A percentile compares a stretch with the other conserved stretches of the same genome.
phyloP scores from a whole-genome alignment of 2,888 invertebrate genomes.

The Lepidonotus clava region DNA sequence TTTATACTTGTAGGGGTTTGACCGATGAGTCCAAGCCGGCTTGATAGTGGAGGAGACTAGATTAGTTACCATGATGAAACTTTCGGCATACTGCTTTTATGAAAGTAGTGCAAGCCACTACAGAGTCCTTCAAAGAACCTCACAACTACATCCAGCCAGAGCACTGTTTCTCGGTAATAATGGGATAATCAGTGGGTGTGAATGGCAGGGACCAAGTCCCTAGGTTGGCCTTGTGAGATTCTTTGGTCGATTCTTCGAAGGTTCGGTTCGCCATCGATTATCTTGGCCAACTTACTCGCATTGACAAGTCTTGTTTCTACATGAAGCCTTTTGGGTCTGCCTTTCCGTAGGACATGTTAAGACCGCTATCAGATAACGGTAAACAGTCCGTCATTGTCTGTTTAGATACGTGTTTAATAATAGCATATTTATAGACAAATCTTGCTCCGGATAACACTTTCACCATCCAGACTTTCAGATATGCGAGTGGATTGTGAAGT shows the following conservation, averaged over 20 bases:
- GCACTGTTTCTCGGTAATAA: no score
- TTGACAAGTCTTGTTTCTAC: neutral
- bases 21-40: neutral
- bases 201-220: no score
- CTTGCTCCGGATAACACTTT: neutral
- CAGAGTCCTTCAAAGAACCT: no score
- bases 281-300: neutral
- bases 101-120: no score
- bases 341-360: constrained; percentile 24
- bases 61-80: no score
- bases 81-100: no score
- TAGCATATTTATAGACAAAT: neutral
- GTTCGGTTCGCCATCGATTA: neutral
- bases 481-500: neutral
- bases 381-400: neutral
- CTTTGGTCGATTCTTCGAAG: neutral
- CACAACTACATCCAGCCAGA: no score
- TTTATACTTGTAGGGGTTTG: constrained; percentile 27
- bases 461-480: neutral
- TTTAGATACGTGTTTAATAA: neutral
- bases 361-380: neutral
- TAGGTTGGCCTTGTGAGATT: neutral
- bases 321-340: neutral
- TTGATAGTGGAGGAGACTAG: neutral
- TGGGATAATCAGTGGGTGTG: no score